Conservation (phyloP, 2,113 vertebrate genomes). For the Sphyrna mokarran region DNA sequence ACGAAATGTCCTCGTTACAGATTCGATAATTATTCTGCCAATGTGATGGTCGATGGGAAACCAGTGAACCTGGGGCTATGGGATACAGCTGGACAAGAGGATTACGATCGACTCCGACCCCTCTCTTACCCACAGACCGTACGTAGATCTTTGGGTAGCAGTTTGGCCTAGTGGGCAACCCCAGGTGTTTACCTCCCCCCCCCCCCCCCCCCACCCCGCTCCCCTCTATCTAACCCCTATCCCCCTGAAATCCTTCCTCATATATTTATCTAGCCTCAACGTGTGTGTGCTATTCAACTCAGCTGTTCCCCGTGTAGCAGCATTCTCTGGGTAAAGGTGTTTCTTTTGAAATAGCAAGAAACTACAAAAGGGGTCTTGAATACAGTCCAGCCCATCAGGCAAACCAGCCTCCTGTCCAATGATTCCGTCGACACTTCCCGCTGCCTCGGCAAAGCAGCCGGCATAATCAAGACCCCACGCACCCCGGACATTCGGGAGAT, state of each 20-base stretch:
- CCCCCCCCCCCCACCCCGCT: too few species aligned
- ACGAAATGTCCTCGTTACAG: slow-evolving; percentile 43
- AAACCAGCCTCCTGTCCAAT: too few species aligned
- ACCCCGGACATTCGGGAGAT: too few species aligned
- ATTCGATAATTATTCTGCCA: slow-evolving; percentile 74
- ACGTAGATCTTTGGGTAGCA: slow-evolving; percentile 34
- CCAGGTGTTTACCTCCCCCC: background rate
- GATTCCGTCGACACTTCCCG: too few species aligned
- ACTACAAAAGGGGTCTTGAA: too few species aligned
- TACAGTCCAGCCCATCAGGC: too few species aligned
- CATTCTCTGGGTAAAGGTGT: background rate
- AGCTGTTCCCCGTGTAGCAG: background rate
- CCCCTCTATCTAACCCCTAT: background rate
- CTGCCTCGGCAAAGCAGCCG: too few species aligned
- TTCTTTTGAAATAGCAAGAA: background rate
- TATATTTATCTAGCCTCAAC: background rate
- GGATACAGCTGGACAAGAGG: slow-evolving; percentile 83
- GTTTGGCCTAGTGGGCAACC: background rate
- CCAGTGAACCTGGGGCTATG: slow-evolving; percentile 72
- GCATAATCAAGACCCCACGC: too few species aligned
- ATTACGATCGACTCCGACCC: slow-evolving; percentile 75
- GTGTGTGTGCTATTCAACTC: background rate
- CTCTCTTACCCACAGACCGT: slow-evolving; percentile 74
- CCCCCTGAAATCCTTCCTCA: background rate
- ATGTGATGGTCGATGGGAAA: slow-evolving; percentile 76